Conservation (phyloP, 2,888 invertebrate species). For the Dicyrtomina minuta region DNA sequence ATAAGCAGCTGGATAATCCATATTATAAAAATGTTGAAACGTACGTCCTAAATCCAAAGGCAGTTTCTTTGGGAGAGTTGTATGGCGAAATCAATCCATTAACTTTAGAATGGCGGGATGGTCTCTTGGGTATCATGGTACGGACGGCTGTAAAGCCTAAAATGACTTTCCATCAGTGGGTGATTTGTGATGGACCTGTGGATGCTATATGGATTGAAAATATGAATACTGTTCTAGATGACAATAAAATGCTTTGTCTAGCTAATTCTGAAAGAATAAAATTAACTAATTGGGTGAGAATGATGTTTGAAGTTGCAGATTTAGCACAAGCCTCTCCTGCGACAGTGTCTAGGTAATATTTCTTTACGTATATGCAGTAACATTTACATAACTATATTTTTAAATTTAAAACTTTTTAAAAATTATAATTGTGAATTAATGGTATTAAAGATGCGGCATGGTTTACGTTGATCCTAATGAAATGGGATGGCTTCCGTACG, state of each 20-base stretch:
- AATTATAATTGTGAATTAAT: background rate
- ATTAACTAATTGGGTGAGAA: conserved; percentile 79
- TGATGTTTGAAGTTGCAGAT: conserved; percentile 65
- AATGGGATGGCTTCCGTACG: conserved; percentile 76
- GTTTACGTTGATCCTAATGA: conserved; percentile 85
- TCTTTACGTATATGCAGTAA: background rate
- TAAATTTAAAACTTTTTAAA: background rate
- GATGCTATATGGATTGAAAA: conserved; percentile 95
- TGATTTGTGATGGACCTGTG: conserved; percentile 87
- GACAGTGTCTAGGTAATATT: conserved; percentile 69
- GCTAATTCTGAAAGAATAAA: conserved; percentile 84
- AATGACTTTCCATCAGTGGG: conserved; percentile 76
- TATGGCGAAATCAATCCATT: conserved; percentile 82
- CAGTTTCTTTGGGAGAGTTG: conserved; percentile 80
- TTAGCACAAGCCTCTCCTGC: conserved; percentile 87
- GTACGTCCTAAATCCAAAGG: conserved; percentile 84
- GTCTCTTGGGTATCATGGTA: conserved; percentile 72
- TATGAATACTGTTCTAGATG: conserved; percentile 74
- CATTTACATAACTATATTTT: background rate
- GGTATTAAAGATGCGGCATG: conserved; percentile 67
- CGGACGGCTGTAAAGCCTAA: conserved; percentile 62
- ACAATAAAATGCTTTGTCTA: conserved; percentile 89
- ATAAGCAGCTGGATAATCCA: conserved; percentile 59
- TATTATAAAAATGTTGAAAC: conserved; percentile 73
- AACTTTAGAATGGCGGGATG: conserved; percentile 89